phyloP scores from a whole-genome alignment of 2,888 invertebrate genomes.

The Pseudeuparius sepicola region DNA sequence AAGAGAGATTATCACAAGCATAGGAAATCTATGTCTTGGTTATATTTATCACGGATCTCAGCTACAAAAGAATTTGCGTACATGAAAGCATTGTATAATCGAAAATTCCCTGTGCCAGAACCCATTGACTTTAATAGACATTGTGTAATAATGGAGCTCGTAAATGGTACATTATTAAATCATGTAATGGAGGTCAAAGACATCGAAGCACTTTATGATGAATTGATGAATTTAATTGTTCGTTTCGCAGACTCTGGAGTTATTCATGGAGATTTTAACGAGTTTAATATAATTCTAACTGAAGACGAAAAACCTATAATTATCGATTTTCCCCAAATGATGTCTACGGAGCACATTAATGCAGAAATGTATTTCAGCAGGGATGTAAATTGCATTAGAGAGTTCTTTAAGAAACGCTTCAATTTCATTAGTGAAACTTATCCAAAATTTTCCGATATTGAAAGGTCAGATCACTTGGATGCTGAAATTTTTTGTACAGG shows the following conservation, averaged over 20 bases:
- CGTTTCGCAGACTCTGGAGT: conserved; percentile 88
- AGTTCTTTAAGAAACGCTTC: conserved; percentile 80
- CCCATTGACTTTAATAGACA: conserved; percentile 93
- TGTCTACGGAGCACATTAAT: conserved; percentile 86
- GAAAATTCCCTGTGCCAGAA: conserved; percentile 89
- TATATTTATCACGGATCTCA: conserved; percentile 91
- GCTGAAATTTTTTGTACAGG: conserved; percentile 86
- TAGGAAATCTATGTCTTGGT: conserved; percentile 83
- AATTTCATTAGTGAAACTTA: conserved; percentile 75
- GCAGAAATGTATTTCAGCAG: conserved; percentile 91
- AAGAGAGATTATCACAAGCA: conserved; percentile 96
- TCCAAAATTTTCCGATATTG: conserved; percentile 66
- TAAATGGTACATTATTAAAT: conserved; percentile 68
- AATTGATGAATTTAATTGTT: conserved; percentile 88
- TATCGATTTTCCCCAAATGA: conserved; percentile 99
- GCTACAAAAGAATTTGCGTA: conserved; percentile 97
- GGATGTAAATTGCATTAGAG: conserved; percentile 85
- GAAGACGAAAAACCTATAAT: conserved; percentile 71
- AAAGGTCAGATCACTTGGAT: conserved; percentile 74
- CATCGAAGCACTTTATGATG: conserved; percentile 75
- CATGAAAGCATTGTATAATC: conserved; percentile 85
- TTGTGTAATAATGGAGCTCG: conserved; percentile 92
- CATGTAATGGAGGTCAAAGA: conserved; percentile 55
- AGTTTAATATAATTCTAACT: conserved; percentile 92
- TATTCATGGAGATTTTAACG: conserved; percentile 98